A percentile compares a stretch with the other conserved stretches of the same genome.
Evolutionary conservation across 2,797 vertebrate species (phyloP).

Genomic region (Rachycentron canadum): DNA sequence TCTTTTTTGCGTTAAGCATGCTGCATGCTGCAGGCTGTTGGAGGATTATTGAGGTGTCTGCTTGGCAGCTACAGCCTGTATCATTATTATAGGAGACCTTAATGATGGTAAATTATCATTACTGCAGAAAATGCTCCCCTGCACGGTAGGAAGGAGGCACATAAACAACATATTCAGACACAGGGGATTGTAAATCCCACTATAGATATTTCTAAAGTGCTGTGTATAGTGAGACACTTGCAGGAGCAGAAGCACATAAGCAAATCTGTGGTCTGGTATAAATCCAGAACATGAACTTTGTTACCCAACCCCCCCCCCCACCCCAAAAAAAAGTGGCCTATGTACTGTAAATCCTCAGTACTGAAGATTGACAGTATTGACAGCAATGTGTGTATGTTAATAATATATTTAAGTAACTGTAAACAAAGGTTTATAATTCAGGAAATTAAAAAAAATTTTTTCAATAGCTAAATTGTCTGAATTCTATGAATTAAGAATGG

Average conservation of each 20-base stretch:
- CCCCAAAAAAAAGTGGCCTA: background rate
- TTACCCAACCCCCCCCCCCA: too few species aligned
- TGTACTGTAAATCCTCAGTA: background rate
- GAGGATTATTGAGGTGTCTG: constrained; percentile 49
- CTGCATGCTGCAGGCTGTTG: constrained; percentile 27
- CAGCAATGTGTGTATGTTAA: background rate
- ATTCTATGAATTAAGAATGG: background rate
- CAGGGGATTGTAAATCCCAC: constrained; percentile 56
- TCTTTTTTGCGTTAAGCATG: background rate
- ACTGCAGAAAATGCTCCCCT: constrained; percentile 57
- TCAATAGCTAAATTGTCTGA: background rate
- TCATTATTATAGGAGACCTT: constrained; percentile 62
- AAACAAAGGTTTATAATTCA: too few species aligned
- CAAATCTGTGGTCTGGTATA: constrained; percentile 5
- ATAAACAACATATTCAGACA: constrained; percentile 48
- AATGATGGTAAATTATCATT: constrained; percentile 74
- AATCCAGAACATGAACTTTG: background rate
- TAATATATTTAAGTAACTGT: too few species aligned
- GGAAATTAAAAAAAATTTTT: too few species aligned
- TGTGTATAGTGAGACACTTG: constrained; percentile 5
- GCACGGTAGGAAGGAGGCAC: constrained; percentile 42
- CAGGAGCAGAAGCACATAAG: background rate
- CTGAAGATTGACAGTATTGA: background rate
- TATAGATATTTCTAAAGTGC: constrained; percentile 44
- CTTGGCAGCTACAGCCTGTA: constrained; percentile 52